Evolutionary conservation across 2,797 vertebrate genomes (phyloP).

Genomic region (Pyrocephalus nanus): DNA sequence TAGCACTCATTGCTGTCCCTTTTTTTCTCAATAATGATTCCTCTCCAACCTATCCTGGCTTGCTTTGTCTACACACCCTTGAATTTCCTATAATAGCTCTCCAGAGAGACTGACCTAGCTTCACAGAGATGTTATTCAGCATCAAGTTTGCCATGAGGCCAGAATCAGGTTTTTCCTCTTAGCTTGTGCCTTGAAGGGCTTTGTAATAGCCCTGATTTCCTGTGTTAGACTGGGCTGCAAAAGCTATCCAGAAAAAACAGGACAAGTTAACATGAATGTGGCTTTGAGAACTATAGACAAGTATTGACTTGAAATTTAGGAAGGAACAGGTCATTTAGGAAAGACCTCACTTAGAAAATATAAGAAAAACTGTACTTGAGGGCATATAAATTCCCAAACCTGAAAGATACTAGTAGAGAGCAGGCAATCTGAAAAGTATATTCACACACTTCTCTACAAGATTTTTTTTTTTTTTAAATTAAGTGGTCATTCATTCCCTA

Average conservation of each 20-base stretch:
- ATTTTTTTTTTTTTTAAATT: background rate
- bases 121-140: background rate
- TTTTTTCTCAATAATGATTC: background rate
- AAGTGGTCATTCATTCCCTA: background rate
- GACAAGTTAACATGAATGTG: background rate
- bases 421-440: background rate
- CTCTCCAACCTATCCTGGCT: background rate
- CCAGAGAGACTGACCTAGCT: background rate
- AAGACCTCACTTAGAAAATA: background rate
- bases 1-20: background rate
- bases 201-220: background rate
- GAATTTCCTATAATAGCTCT: background rate
- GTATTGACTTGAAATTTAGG: background rate
- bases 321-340: background rate
- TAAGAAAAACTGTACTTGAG: background rate
- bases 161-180: constrained; percentile 10
- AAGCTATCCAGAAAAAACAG: background rate
- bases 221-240: background rate
- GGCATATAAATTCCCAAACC: background rate
- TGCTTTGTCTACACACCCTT: background rate
- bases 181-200: background rate
- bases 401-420: background rate
- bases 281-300: background rate
- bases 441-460: background rate
- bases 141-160: background rate